Conservation (phyloP, 1,140 invertebrate genomes). For the Drosophila arawakana region DNA sequence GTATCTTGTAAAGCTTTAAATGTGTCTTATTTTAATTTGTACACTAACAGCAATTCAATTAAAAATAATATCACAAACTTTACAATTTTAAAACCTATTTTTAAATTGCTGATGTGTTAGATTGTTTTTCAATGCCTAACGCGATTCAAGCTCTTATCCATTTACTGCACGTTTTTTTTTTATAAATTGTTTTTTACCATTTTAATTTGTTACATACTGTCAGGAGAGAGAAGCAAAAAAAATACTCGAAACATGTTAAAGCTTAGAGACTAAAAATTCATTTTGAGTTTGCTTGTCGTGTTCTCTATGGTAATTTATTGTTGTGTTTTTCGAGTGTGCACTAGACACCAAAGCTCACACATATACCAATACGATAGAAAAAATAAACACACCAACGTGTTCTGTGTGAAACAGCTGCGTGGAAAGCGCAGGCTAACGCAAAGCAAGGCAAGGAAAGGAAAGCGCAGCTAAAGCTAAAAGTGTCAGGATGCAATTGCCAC, state of each 20-base stretch:
- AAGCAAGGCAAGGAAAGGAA: conserved; percentile 2
- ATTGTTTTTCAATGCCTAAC: background rate
- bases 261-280: conserved; percentile 64
- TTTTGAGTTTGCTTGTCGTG: conserved; percentile 66
- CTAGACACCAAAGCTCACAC: conserved; percentile 30
- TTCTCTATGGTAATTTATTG: conserved; percentile 49
- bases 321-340: conserved; percentile 43
- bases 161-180: conserved; percentile 15
- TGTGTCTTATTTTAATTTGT: no score
- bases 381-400: background rate
- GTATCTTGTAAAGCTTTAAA: no score
- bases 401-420: conserved; percentile 3
- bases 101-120: no score
- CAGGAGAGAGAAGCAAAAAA: conserved; percentile 4
- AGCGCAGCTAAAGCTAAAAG: conserved; percentile 59
- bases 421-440: background rate
- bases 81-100: no score
- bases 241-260: conserved; percentile 49
- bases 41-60: background rate
- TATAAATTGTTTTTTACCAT: conserved; percentile 50
- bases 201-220: conserved; percentile 67
- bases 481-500: conserved; percentile 66
- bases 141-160: conserved; percentile 26
- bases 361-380: background rate
- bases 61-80: background rate